phyloP scores from a whole-genome alignment of 2,113 vertebrate species.

The Passerina amoena region DNA sequence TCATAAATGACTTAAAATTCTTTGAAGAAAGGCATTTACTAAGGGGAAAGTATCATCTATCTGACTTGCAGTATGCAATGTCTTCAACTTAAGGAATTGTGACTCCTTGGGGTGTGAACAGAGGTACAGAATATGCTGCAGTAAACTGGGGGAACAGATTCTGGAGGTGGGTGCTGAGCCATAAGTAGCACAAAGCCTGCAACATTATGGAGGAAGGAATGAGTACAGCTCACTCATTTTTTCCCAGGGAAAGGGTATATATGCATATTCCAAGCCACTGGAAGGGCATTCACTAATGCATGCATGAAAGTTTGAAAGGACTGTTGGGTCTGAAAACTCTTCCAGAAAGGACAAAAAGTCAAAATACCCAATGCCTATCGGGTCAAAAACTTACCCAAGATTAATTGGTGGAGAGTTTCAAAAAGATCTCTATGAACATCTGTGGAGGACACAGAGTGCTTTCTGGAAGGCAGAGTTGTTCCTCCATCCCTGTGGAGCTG shows the following conservation, averaged over 20 bases:
- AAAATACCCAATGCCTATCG: background rate
- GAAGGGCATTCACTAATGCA: background rate
- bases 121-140: background rate
- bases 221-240: background rate
- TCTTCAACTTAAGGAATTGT: background rate
- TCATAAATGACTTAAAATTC: background rate
- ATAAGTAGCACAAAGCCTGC: background rate
- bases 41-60: background rate
- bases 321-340: background rate
- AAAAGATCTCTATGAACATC: background rate
- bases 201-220: background rate
- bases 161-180: background rate
- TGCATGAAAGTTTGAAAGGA: background rate
- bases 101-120: background rate
- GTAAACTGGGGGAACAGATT: background rate
- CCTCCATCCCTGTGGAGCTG: background rate
- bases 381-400: background rate
- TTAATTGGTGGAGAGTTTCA: background rate
- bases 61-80: background rate
- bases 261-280: background rate
- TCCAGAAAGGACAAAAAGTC: background rate
- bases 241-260: background rate
- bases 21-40: background rate
- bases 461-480: conserved; percentile 13
- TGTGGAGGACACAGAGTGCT: conserved; percentile 18